phyloP scores from a whole-genome alignment of 2,797 vertebrate species.

The Pseudomugil tenellus region DNA sequence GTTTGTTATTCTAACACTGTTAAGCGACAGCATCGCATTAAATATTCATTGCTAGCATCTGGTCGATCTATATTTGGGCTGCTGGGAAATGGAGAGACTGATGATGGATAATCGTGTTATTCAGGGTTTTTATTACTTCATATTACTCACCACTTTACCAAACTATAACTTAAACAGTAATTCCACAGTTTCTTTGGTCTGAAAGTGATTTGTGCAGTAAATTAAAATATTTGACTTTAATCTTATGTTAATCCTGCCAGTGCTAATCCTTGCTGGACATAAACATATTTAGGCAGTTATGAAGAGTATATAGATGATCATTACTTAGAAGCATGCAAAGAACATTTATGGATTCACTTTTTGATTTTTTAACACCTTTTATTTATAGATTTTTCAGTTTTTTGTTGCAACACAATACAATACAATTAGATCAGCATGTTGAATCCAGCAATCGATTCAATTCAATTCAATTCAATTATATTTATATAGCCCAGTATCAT shows the following conservation, averaged over 20 bases:
- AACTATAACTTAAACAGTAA: neutral
- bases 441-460: no score
- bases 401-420: no score
- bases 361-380: no score
- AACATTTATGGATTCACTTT: slow-evolving; percentile 3
- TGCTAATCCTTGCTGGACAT: neutral
- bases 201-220: slow-evolving; percentile 7
- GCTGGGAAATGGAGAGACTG: slow-evolving; percentile 18
- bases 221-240: slow-evolving; percentile 4
- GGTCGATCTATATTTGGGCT: slow-evolving; percentile 44
- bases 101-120: slow-evolving; percentile 26
- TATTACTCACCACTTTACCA: neutral
- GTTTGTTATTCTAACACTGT: slow-evolving; percentile 49
- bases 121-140: slow-evolving; percentile 8
- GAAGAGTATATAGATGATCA: neutral
- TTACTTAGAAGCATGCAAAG: neutral
- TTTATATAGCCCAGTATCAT: no score
- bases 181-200: neutral
- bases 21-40: slow-evolving; percentile 40
- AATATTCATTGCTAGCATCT: slow-evolving; percentile 63
- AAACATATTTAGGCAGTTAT: neutral
- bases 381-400: no score
- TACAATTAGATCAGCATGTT: no score
- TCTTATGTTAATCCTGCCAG: neutral
- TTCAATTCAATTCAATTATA: no score